Evolutionary conservation across 2,797 vertebrate genomes (phyloP).

Genomic region (Gymnopithys bicolor): DNA sequence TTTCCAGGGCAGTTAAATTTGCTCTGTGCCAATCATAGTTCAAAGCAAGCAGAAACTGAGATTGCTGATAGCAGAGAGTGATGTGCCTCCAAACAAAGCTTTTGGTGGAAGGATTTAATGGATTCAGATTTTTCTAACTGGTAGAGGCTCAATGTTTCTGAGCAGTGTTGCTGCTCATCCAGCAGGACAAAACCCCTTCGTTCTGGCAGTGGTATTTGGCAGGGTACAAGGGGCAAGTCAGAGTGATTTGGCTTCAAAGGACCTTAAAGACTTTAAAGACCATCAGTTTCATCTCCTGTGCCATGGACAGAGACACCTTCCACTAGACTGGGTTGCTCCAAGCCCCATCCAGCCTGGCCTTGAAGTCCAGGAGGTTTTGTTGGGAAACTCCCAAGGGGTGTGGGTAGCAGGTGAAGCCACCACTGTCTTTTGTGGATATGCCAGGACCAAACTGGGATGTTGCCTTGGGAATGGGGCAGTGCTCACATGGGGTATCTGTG

Average conservation of each 20-base stretch:
- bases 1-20: not conserved
- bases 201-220: fast-evolving
- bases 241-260: not conserved
- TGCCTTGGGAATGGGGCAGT: not conserved
- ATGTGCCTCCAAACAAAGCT: not conserved
- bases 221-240: not conserved
- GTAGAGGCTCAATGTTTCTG: not conserved
- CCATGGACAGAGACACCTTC: not conserved
- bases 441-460: not conserved
- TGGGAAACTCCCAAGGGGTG: not conserved
- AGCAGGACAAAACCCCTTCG: not conserved
- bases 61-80: fast-evolving
- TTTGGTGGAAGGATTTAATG: not conserved
- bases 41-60: not conserved
- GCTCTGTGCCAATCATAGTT: not conserved
- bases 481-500: fast-evolving
- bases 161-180: not conserved
- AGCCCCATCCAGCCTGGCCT: not conserved
- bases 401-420: not conserved
- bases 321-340: not conserved
- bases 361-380: not conserved
- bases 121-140: not conserved
- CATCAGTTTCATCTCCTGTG: not conserved
- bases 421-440: fast-evolving
- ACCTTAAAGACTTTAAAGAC: not conserved